Conservation (phyloP, 2,888 invertebrate genomes). For the Chydorus sphaericus region DNA sequence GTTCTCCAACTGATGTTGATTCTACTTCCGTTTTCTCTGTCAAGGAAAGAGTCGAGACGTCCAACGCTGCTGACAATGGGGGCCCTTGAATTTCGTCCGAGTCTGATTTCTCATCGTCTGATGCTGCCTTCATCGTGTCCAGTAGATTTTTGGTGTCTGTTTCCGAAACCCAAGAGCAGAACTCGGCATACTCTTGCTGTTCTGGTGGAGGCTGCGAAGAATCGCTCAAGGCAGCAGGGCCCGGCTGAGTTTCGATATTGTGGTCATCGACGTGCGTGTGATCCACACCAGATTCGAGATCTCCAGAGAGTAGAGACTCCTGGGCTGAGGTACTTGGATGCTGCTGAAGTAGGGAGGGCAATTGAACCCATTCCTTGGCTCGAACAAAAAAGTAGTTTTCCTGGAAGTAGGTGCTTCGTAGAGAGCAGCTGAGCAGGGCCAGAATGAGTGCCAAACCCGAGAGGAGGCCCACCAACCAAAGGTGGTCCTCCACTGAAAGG, state of each 20-base stretch:
- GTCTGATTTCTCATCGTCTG: background rate
- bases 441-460: background rate
- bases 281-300: background rate
- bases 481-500: background rate
- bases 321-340: too few relatives aligned
- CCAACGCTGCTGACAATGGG: background rate
- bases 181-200: background rate
- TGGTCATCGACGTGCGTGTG: background rate
- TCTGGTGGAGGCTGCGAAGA: too few relatives aligned
- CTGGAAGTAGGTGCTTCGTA: background rate
- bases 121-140: background rate
- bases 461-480: background rate
- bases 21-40: background rate
- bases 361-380: conserved; percentile 2
- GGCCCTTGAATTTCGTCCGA: too few relatives aligned
- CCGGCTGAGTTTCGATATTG: background rate
- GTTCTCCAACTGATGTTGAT: too few relatives aligned
- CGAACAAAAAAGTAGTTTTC: background rate
- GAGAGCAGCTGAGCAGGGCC: background rate
- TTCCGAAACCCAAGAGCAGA: conserved; percentile 3
- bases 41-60: background rate
- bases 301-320: background rate
- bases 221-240: too few relatives aligned
- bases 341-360: background rate
- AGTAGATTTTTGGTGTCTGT: background rate